Evolutionary conservation across 2,888 invertebrate genomes (phyloP), one percentile per base, ranked within the genome.

Genomic region (Alloscopus bannaensis): DNA sequence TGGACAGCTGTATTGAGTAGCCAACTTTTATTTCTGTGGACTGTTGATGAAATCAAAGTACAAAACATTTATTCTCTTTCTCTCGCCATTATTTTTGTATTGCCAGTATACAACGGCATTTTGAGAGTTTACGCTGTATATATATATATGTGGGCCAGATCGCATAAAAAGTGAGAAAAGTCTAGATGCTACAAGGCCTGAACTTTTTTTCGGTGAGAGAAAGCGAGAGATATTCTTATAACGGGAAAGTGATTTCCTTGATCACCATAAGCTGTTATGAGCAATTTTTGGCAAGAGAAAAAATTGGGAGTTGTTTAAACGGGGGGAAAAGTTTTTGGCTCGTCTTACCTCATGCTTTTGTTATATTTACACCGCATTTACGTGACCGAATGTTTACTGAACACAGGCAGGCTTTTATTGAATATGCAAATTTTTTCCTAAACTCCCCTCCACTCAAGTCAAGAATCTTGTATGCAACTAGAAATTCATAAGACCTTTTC

Each of bases 231-330:
- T 36, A 8, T 57, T 28, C 28, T 57, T 28, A 59, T 36, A 60
- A 55, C 72, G 60, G 72, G 64, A 57, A 65, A 72, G 55, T 65
- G 72, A 72, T 72, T 72, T 71, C 71, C 62, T 71, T 71, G 40
- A 71, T 62, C 36, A 60, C 52, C 36, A n/a, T n/a, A 16, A 71
- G 8, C 70, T 28, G 47, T 60, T 71, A 52, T 28, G 40, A 60
- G 40, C 71, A 62, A 45, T 71, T 62, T 69, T 69, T 55, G 50
- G 65, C 22, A 20, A 31, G 16, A 20, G 36, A 24, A 29, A 31
- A 31, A 68, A 64, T 4, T 42, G 11, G 20, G 28, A 57, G 40
- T 4, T 60, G 8, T 60, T 60, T 60, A 22, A n/a, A 36, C 24
- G 1, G 60, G 20, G 20, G 24, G 24, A 13, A 36, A 36, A 55